Conservation (phyloP, 1,140 invertebrate genomes). For the Vanessa atalanta region DNA sequence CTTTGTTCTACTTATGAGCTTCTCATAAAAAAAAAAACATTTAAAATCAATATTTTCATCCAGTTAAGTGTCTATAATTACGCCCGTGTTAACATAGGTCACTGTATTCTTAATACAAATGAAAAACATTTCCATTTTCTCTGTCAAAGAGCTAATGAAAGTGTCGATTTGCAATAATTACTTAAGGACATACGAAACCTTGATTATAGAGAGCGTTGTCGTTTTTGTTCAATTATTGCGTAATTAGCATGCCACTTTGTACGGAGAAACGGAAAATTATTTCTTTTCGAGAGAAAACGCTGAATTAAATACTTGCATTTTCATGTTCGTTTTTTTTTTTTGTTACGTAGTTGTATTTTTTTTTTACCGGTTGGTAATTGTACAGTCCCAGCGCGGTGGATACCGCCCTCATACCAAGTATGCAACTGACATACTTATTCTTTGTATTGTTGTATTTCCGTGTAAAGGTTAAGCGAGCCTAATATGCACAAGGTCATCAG, state of each 20-base stretch:
- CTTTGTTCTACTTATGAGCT: not conserved
- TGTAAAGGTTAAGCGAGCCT: no score
- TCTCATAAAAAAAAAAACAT: not conserved
- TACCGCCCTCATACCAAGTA: no score
- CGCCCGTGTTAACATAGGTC: not conserved
- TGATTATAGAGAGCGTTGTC: conserved; percentile 29
- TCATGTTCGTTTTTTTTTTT: not conserved
- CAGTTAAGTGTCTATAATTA: no score
- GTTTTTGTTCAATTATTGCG: conserved; percentile 28
- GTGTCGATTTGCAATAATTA: conserved; percentile 35
- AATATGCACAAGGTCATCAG: no score
- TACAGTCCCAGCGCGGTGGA: no score
- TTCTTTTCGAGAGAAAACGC: not conserved
- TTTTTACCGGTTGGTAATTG: not conserved
- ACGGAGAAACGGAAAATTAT: conserved; percentile 2
- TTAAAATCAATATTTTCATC: not conserved
- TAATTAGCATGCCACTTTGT: conserved; percentile 26
- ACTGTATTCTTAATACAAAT: not conserved
- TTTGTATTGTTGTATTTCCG: no score
- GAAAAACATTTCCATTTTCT: conserved; percentile 9
- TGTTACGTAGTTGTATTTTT: not conserved
- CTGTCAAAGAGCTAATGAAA: conserved; percentile 23
- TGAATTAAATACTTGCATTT: not conserved
- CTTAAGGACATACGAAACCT: conserved; percentile 16
- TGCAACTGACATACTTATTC: no score